Percentiles rank a stretch among this genome's conserved stretches.
Conservation (phyloP, 2,113 vertebrate species). For the Lichenostomus cassidix region DNA sequence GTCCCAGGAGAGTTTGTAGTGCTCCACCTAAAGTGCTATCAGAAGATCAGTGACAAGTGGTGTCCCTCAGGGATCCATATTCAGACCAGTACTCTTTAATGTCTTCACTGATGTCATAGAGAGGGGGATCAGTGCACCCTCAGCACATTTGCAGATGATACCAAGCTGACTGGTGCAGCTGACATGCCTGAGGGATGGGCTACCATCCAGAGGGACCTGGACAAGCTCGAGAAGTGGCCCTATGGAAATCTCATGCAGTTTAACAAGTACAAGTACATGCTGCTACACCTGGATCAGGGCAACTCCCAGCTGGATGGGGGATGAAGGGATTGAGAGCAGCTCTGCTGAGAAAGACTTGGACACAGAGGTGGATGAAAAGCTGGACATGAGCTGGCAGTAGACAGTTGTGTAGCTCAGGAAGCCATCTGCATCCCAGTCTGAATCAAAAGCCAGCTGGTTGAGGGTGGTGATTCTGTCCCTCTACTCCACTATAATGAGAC, state of each 20-base stretch:
- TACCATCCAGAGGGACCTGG: background rate
- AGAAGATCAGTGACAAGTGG: background rate
- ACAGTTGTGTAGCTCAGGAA: background rate
- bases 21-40: background rate
- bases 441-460: background rate
- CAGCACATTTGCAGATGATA: background rate
- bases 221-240: no score
- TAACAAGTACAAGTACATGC: background rate
- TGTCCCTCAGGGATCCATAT: background rate
- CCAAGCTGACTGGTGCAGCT: background rate
- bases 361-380: background rate
- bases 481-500: background rate
- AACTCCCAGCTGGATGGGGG: accelerated
- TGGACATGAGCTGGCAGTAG: background rate
- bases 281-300: background rate
- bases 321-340: background rate
- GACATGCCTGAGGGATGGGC: no score
- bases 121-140: background rate
- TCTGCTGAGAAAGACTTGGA: background rate
- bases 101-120: background rate
- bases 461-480: background rate
- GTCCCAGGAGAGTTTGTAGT: background rate
- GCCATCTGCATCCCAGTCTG: background rate
- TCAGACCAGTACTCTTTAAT: background rate
- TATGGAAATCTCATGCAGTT: background rate